A percentile compares a stretch with the other conserved stretches of the same genome.
phyloP scores from a whole-genome alignment of 1,140 invertebrate genomes.

The Centruroides vittatus region DNA sequence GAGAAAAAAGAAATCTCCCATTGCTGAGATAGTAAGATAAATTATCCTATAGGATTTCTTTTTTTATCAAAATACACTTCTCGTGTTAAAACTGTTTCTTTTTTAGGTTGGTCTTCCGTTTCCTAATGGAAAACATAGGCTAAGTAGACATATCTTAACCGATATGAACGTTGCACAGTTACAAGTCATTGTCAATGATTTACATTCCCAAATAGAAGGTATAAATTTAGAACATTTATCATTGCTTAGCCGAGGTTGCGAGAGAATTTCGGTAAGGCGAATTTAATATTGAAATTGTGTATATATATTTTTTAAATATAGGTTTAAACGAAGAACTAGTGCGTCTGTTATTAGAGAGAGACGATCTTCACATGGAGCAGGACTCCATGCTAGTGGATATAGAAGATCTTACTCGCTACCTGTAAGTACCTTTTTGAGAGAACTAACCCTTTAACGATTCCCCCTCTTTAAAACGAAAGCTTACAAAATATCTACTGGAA shows the following conservation, averaged over 20 bases:
- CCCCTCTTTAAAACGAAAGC: no score
- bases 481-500: no score
- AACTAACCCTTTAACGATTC: not conserved
- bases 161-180: conserved; percentile 90
- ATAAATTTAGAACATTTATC: conserved; percentile 13
- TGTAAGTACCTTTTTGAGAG: conserved; percentile 40
- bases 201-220: conserved; percentile 83
- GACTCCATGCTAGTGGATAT: conserved; percentile 94
- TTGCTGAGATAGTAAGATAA: conserved; percentile 63
- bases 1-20: conserved; percentile 60
- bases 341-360: conserved; percentile 65
- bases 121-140: conserved; percentile 56
- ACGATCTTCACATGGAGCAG: conserved; percentile 90
- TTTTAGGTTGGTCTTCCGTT: conserved; percentile 63
- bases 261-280: no score
- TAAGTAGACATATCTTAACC: conserved; percentile 65
- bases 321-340: conserved; percentile 75
- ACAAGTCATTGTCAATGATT: conserved; percentile 86
- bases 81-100: conserved; percentile 25
- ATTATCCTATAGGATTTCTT: no score
- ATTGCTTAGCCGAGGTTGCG: no score
- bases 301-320: conserved; percentile 9
- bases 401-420: conserved; percentile 80
- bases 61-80: no score
- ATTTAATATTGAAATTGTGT: no score